Conservation (phyloP, 2,888 invertebrate species). For the Lasius fuliginosus region DNA sequence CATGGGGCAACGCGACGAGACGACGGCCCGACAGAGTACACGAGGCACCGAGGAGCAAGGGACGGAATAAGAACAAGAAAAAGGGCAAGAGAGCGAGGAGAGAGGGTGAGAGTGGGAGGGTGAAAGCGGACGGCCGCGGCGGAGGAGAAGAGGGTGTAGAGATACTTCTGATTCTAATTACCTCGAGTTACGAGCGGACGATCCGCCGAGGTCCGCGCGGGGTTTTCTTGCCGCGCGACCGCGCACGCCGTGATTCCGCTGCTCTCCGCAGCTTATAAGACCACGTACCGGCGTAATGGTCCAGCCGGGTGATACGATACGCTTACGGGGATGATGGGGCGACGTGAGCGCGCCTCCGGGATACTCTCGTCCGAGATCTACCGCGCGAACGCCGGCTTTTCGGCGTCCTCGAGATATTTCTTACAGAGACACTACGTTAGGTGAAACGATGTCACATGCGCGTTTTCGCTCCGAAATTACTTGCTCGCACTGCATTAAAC, state of each 20-base stretch:
- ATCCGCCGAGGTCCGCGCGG: constrained; percentile 63
- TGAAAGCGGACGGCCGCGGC: constrained; percentile 40
- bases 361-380: neutral
- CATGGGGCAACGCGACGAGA: constrained; percentile 75
- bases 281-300: constrained; percentile 67
- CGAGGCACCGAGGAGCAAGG: constrained; percentile 47
- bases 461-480: constrained; percentile 12
- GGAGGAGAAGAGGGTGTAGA: constrained; percentile 65
- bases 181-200: constrained; percentile 76
- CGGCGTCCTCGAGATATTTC: constrained; percentile 13
- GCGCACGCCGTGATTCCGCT: constrained; percentile 62
- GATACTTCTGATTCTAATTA: constrained; percentile 79
- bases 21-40: constrained; percentile 71
- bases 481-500: neutral
- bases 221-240: constrained; percentile 63
- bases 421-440: neutral
- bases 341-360: constrained; percentile 41
- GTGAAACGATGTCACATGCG: neutral
- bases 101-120: constrained; percentile 38
- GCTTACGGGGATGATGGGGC: constrained; percentile 59
- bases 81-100: constrained; percentile 12
- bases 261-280: constrained; percentile 69
- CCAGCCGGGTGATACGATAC: constrained; percentile 49
- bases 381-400: constrained; percentile 32
- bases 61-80: constrained; percentile 53